Conservation (phyloP, 2,888 invertebrate species). For the Zaprionus bogoriensis region DNA sequence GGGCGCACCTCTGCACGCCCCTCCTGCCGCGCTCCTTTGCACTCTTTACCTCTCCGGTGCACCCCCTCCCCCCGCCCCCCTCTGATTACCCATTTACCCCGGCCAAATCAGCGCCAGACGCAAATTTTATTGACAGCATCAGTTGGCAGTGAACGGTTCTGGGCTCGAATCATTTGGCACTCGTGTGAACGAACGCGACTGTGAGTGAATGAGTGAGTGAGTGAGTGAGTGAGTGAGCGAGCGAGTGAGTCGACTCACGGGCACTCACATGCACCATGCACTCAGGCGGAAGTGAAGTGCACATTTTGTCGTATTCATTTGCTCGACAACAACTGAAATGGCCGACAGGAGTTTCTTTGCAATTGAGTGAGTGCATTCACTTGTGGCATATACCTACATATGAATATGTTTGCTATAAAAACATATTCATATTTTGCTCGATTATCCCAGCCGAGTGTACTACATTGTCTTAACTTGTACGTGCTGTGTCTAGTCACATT, state of each 20-base stretch:
- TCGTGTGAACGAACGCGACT: slow-evolving; percentile 66
- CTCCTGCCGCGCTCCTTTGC: neutral
- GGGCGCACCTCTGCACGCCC: slow-evolving; percentile 51
- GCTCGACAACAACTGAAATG: no score
- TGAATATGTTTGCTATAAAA: no score
- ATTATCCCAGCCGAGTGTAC: no score
- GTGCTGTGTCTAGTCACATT: no score
- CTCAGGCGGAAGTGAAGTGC: slow-evolving; percentile 23
- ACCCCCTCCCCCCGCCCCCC: neutral
- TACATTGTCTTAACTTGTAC: no score
- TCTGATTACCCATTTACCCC: neutral
- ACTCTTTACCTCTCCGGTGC: neutral
- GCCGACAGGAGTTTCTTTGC: no score
- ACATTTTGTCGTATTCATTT: neutral
- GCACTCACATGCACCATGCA: slow-evolving; percentile 17
- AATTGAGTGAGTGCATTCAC: no score
- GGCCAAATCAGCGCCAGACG: slow-evolving; percentile 66
- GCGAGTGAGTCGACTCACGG: slow-evolving; percentile 10
- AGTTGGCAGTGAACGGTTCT: slow-evolving; percentile 64
- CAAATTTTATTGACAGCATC: slow-evolving; percentile 75
- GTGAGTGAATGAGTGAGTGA: slow-evolving; percentile 18
- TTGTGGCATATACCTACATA: no score
- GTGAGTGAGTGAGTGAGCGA: slow-evolving; percentile 25
- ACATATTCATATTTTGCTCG: no score
- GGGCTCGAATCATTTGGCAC: slow-evolving; percentile 64